These are phyloP conservation scores for Rhagoletis zephyria DNA, from an alignment of 1,140 invertebrate species.

Conservation along the genomic window DNA sequence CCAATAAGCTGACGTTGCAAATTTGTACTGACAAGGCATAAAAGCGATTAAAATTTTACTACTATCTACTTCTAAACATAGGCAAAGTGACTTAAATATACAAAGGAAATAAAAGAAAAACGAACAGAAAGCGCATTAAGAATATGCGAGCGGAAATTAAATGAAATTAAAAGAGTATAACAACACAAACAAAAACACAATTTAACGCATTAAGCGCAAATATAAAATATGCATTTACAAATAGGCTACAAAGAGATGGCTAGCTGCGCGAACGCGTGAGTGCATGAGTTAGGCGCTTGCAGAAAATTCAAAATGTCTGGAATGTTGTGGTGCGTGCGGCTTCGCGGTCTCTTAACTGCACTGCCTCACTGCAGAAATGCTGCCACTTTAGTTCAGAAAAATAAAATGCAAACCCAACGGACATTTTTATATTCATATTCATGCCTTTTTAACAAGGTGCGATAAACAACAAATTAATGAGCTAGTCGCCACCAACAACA, in stretches of 20 bases:
- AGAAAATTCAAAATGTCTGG: constrained; percentile 22
- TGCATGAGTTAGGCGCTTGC: not conserved
- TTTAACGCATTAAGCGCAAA: not conserved
- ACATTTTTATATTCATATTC: constrained; percentile 57
- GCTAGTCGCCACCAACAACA: constrained; percentile 41
- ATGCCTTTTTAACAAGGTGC: constrained; percentile 59
- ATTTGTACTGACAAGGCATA: constrained; percentile 50
- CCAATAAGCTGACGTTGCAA: constrained; percentile 43
- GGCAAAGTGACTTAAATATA: not conserved
- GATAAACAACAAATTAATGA: constrained; percentile 60
- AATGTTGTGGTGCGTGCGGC: not conserved
- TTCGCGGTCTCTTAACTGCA: not conserved
- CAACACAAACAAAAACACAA: not conserved
- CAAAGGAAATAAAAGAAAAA: not conserved
- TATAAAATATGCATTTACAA: constrained; percentile 13
- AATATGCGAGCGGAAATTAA: not conserved
- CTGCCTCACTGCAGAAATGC: not conserved
- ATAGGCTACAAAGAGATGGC: not conserved
- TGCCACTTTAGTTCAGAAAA: constrained; percentile 51
- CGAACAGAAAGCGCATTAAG: not conserved
- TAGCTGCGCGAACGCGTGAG: not conserved
- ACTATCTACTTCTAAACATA: constrained; percentile 23
- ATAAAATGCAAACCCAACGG: constrained; percentile 43
- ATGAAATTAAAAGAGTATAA: not conserved
- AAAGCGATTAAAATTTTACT: constrained; percentile 50